Conservation (phyloP, 2,888 invertebrate species). For the Timema cristinae region DNA sequence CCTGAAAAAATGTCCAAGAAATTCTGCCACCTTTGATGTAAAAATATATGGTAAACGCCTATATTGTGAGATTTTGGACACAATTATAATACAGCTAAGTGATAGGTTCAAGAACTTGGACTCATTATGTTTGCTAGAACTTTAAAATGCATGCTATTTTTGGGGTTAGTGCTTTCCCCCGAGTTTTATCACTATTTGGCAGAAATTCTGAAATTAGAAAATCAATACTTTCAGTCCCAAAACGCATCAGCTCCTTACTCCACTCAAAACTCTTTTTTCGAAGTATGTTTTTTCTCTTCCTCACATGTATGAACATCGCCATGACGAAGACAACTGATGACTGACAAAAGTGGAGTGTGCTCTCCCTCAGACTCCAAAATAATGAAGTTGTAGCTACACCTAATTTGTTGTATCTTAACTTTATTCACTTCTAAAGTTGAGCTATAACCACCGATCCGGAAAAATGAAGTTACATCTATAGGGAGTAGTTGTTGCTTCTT, state of each 20-base stretch:
- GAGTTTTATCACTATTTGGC: background rate
- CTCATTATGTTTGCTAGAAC: too few relatives aligned
- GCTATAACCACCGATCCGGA: background rate
- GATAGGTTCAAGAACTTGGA: too few relatives aligned
- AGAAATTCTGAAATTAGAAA: too few relatives aligned
- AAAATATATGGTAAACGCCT: too few relatives aligned
- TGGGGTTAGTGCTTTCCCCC: background rate
- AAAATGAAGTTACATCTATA: background rate
- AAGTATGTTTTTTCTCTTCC: background rate
- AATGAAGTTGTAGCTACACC: slow-evolving; percentile 12
- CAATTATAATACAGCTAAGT: too few relatives aligned
- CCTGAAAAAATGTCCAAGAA: too few relatives aligned
- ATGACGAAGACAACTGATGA: background rate
- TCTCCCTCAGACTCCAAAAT: slow-evolving; percentile 13
- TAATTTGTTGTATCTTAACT: background rate
- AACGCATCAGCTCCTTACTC: slow-evolving; percentile 11
- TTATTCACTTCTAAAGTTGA: background rate
- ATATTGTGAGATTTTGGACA: too few relatives aligned
- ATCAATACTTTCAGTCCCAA: background rate
- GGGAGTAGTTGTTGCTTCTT: too few relatives aligned
- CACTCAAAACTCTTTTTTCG: background rate
- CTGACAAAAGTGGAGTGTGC: slow-evolving; percentile 9
- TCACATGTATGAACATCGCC: slow-evolving; percentile 7
- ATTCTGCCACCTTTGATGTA: too few relatives aligned
- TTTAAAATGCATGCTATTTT: too few relatives aligned